A percentile compares a stretch with the other conserved stretches of the same genome.
These are phyloP conservation scores for Channa striata DNA, from an alignment of 2,797 vertebrate species.

Conservation along the genomic window DNA sequence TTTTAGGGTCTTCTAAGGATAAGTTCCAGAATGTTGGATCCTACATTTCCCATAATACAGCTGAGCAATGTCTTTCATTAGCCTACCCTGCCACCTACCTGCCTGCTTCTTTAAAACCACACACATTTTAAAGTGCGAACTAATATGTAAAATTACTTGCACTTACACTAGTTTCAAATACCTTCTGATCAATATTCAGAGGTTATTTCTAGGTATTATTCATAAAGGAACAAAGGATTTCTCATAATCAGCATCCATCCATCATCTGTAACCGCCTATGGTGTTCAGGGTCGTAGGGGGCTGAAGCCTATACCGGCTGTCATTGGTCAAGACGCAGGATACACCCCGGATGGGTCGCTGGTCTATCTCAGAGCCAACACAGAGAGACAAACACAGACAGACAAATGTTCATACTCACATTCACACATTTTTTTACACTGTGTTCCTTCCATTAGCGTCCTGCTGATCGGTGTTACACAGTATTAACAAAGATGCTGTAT, in stretches of 20 bases:
- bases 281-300: too few species aligned
- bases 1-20: not conserved
- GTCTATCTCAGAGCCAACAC: too few species aligned
- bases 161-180: too few species aligned
- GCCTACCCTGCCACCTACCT: not conserved
- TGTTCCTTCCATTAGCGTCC: not conserved
- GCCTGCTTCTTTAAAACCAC: not conserved
- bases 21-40: not conserved
- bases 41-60: constrained; percentile 7
- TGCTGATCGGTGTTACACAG: not conserved
- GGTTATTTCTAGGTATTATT: not conserved
- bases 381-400: too few species aligned
- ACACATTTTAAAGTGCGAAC: not conserved
- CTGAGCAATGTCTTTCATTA: not conserved
- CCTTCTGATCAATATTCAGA: not conserved
- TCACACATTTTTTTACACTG: not conserved
- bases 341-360: too few species aligned
- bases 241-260: too few species aligned
- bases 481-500: too few species aligned
- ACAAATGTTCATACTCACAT: too few species aligned
- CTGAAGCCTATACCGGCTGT: too few species aligned
- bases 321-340: too few species aligned
- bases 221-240: not conserved
- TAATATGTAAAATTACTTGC: not conserved
- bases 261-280: too few species aligned